A percentile compares a stretch with the other conserved stretches of the same genome.
Conservation (phyloP, 1,140 invertebrate genomes). For the Sesamia nonagrioides region DNA sequence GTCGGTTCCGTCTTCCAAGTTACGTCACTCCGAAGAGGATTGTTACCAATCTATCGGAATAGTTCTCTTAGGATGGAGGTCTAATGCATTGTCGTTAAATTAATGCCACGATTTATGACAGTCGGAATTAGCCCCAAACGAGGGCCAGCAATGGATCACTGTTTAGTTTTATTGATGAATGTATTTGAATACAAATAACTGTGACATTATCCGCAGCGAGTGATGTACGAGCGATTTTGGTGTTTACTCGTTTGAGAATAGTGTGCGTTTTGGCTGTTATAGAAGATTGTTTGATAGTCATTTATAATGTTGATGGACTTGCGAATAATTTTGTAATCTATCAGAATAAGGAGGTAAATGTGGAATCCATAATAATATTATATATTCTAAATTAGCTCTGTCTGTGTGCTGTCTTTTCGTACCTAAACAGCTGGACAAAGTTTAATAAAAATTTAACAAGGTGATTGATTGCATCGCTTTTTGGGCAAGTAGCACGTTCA, state of each 20-base stretch:
- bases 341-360: conserved; percentile 9
- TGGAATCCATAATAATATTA: background rate
- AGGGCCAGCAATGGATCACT: conserved; percentile 61
- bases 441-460: too few species aligned
- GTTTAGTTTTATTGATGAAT: conserved; percentile 78
- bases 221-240: conserved; percentile 32
- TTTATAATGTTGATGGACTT: conserved; percentile 33
- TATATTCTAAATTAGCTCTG: background rate
- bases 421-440: too few species aligned
- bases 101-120: conserved; percentile 86
- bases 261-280: conserved; percentile 21
- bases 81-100: conserved; percentile 85
- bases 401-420: too few species aligned
- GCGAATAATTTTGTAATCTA: conserved; percentile 43
- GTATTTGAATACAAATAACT: conserved; percentile 57
- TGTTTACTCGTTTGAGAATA: conserved; percentile 26
- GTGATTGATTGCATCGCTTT: too few species aligned
- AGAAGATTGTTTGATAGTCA: conserved; percentile 24
- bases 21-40: conserved; percentile 52
- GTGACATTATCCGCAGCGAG: conserved; percentile 39
- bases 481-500: too few species aligned
- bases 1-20: conserved; percentile 45
- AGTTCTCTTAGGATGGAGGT: conserved; percentile 76
- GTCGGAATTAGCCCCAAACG: conserved; percentile 73
- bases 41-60: conserved; percentile 75